Percentiles rank a stretch among this genome's conserved stretches.
These are phyloP conservation scores for Axea sp. DNA, from an alignment of 2,888 invertebrate genomes.

Conservation along the genomic window DNA sequence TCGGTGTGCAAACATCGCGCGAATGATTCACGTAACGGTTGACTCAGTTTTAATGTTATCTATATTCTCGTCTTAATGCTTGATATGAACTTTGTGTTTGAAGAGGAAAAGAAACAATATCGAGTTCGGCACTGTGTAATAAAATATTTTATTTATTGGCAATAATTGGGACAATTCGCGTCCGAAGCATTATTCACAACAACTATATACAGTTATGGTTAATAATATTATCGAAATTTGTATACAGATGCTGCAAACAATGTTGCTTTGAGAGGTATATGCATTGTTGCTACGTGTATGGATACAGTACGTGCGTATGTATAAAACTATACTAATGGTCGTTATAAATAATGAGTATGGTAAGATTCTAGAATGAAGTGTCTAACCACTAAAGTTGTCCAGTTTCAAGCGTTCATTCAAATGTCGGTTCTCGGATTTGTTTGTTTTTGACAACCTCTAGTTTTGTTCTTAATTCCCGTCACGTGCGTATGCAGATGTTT, in stretches of 20 bases:
- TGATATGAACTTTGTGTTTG: background rate
- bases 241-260: conserved; percentile 49
- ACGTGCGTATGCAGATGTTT: too few relatives aligned
- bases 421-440: background rate
- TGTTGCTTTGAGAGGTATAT: conserved; percentile 50
- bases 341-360: conserved; percentile 56
- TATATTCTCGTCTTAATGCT: background rate
- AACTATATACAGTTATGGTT: conserved; percentile 31
- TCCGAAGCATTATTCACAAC: conserved; percentile 45
- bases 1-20: conserved; percentile 39
- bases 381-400: conserved; percentile 6
- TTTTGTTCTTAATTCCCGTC: too few relatives aligned
- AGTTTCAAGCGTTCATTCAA: background rate
- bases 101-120: background rate
- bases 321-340: conserved; percentile 45
- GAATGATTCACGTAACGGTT: conserved; percentile 36
- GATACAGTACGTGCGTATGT: conserved; percentile 48
- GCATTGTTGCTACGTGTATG: conserved; percentile 50
- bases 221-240: conserved; percentile 25
- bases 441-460: conserved; percentile 4
- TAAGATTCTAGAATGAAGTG: conserved; percentile 34
- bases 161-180: conserved; percentile 35
- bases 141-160: conserved; percentile 39
- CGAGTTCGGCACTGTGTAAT: conserved; percentile 4
- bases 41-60: conserved; percentile 12